Evolutionary conservation across 2,797 vertebrate species (phyloP).

Genomic region (Enteromius anoplus): DNA sequence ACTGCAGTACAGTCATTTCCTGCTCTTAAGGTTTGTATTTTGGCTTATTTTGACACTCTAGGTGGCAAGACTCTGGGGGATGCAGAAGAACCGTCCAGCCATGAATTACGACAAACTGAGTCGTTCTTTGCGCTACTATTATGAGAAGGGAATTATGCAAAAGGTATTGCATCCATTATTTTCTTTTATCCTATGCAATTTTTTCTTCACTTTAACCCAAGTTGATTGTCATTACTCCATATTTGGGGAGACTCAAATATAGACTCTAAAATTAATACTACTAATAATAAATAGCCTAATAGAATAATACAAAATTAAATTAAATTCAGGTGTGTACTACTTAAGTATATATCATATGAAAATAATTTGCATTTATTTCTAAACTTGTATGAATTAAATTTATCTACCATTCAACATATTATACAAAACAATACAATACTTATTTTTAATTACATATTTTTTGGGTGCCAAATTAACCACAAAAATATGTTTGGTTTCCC

Average conservation of each 20-base stretch:
- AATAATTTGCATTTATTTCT: not conserved
- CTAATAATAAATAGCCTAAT: not conserved
- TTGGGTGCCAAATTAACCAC: not conserved
- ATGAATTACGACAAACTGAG: constrained; percentile 99
- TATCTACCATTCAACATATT: not conserved
- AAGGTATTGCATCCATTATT: constrained; percentile 78
- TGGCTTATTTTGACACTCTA: constrained; percentile 61
- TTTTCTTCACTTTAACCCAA: not conserved
- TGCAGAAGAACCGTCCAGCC: constrained; percentile 98
- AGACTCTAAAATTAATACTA: not conserved
- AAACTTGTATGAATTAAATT: not conserved
- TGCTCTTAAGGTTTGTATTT: not conserved
- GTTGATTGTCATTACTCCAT: not conserved
- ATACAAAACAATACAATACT: not conserved
- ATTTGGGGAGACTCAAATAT: not conserved
- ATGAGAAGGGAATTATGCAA: constrained; percentile 99
- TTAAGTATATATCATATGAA: not conserved
- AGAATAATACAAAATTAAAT: not conserved
- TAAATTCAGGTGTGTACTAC: not conserved
- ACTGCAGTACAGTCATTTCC: constrained; percentile 20
- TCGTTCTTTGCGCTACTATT: constrained; percentile 95
- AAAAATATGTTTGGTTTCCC: not conserved
- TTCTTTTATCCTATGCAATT: not conserved
- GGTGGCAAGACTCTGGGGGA: constrained; percentile 98
- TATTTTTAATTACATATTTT: not conserved